These are phyloP conservation scores for Eristalis tenax DNA, from an alignment of 2,888 invertebrate species.

Conservation along the genomic window DNA sequence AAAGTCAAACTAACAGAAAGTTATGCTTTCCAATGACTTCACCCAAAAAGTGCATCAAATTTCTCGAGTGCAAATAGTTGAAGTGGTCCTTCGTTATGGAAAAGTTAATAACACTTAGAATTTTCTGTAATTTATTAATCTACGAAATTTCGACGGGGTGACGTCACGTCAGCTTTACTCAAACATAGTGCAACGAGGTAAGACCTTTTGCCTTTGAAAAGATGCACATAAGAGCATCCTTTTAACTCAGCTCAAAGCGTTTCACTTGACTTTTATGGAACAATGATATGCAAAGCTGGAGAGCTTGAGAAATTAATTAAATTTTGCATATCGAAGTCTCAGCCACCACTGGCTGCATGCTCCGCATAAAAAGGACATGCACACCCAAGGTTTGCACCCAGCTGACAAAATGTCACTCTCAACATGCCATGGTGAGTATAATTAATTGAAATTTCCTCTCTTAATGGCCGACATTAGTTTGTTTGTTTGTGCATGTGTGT, in stretches of 20 bases:
- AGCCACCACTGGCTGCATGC: conserved; percentile 34
- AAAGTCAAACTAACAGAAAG: not conserved
- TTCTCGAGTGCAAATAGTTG: not conserved
- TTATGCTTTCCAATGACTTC: not conserved
- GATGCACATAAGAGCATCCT: not conserved
- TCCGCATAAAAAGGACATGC: conserved; percentile 24
- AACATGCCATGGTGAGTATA: conserved; percentile 44
- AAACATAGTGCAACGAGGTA: not conserved
- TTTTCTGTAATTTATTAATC: too few species aligned
- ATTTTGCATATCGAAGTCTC: conserved; percentile 50
- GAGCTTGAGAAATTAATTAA: conserved; percentile 43
- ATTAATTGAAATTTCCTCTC: conserved; percentile 65
- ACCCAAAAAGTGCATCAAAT: not conserved
- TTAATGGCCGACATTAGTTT: conserved; percentile 45
- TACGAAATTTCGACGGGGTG: not conserved
- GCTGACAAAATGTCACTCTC: conserved; percentile 58
- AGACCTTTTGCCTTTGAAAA: not conserved
- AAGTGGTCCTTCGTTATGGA: not conserved
- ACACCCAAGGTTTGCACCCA: conserved; percentile 45
- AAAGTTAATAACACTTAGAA: not conserved
- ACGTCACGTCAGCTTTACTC: not conserved
- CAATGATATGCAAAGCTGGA: not conserved
- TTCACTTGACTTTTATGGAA: not conserved
- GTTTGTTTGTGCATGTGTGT: conserved; percentile 21
- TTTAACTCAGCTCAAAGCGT: not conserved